A percentile compares a stretch with the other conserved stretches of the same genome.
phyloP scores from a whole-genome alignment of 2,797 vertebrate species.

The Alfaro cultratus region DNA sequence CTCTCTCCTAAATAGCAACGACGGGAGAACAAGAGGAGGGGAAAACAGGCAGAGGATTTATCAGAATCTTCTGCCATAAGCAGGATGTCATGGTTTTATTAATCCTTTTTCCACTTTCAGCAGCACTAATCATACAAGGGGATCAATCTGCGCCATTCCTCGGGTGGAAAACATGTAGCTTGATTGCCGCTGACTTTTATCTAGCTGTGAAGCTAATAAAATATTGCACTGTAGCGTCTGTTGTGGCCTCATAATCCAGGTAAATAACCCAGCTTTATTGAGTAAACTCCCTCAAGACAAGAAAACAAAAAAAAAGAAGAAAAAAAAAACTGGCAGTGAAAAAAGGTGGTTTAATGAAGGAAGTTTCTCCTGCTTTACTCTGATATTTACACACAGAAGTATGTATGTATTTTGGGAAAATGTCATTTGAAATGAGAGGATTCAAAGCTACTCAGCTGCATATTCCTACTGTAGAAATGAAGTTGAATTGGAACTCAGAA shows the following conservation, averaged over 20 bases:
- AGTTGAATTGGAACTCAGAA: constrained; percentile 17
- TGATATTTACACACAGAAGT: constrained; percentile 61
- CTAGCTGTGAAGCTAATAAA: constrained; percentile 60
- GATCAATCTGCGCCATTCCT: constrained; percentile 69
- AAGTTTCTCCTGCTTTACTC: constrained; percentile 30
- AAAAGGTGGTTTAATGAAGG: constrained; percentile 61
- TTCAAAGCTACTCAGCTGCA: constrained; percentile 30
- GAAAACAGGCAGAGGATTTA: constrained; percentile 75
- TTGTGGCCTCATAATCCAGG: constrained; percentile 67
- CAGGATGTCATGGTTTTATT: constrained; percentile 76
- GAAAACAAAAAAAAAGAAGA: constrained; percentile 17
- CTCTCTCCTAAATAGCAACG: constrained; percentile 75
- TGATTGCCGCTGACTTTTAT: constrained; percentile 66
- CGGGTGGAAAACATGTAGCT: constrained; percentile 65
- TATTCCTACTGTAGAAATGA: constrained; percentile 19
- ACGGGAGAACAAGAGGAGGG: constrained; percentile 59
- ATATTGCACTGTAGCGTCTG: constrained; percentile 45
- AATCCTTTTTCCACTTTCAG: constrained; percentile 72
- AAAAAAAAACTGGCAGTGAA: constrained; percentile 39
- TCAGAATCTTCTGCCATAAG: constrained; percentile 73
- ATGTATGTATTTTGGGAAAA: constrained; percentile 45
- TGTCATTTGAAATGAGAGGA: constrained; percentile 63
- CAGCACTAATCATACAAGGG: constrained; percentile 72
- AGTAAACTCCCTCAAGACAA: constrained; percentile 58
- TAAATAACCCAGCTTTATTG: constrained; percentile 73